Percentiles rank a stretch among this genome's conserved stretches.
These are phyloP conservation scores for Synergus gifuensis DNA, from an alignment of 2,888 invertebrate species.

Conservation along the genomic window DNA sequence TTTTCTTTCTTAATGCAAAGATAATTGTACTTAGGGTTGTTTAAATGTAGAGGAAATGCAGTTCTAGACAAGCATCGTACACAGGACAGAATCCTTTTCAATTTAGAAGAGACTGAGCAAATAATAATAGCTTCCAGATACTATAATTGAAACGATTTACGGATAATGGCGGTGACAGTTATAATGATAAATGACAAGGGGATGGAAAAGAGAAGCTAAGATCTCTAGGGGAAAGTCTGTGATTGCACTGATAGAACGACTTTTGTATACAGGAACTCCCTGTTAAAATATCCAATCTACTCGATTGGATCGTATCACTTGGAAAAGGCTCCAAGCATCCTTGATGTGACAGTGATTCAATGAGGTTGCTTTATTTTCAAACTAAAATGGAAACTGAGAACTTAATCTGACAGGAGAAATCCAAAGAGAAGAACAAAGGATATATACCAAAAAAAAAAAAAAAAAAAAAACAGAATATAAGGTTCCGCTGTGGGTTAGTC, in stretches of 20 bases:
- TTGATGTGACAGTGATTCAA: neutral
- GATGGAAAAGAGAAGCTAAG: neutral
- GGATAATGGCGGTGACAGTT: slow-evolving; percentile 5
- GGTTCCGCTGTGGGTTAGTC: too few relatives aligned
- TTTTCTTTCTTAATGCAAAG: neutral
- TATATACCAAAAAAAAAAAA: neutral
- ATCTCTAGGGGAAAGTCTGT: neutral
- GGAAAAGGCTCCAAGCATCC: neutral
- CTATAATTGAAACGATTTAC: slow-evolving; percentile 19
- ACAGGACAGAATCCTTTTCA: neutral
- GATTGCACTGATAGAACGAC: slow-evolving; percentile 8
- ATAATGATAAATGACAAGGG: slow-evolving; percentile 7
- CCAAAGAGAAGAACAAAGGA: neutral
- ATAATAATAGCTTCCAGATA: neutral
- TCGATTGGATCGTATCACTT: neutral
- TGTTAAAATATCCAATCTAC: slow-evolving; percentile 1
- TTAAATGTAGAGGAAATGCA: neutral
- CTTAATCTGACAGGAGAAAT: neutral
- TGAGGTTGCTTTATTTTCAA: neutral
- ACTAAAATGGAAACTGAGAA: neutral
- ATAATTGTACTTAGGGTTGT: neutral
- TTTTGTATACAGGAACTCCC: neutral
- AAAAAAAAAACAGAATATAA: neutral
- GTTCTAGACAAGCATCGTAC: neutral
- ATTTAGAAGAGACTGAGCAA: neutral